These are phyloP conservation scores for Drosophila truncata DNA, from an alignment of 1,140 invertebrate genomes.

Conservation along the genomic window DNA sequence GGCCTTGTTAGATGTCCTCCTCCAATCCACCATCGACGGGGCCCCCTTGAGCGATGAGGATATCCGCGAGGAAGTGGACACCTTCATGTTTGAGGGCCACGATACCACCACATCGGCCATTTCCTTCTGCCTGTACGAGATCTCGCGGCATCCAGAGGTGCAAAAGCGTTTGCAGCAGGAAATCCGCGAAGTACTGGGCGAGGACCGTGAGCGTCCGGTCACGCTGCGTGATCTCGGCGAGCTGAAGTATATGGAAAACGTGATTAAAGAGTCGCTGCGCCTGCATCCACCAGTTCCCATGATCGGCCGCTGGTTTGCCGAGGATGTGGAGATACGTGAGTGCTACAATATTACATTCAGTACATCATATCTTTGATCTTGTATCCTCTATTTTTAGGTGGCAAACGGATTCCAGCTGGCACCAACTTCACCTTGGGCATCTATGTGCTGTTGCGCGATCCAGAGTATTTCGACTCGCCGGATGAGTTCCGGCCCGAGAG, in stretches of 20 bases:
- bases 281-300: constrained; percentile 90
- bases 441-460: constrained; percentile 86
- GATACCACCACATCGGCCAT: constrained; percentile 89
- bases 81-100: constrained; percentile 92
- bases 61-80: constrained; percentile 91
- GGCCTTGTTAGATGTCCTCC: constrained; percentile 92
- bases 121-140: constrained; percentile 86
- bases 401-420: constrained; percentile 83
- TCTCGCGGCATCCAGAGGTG: constrained; percentile 87
- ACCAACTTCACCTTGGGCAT: constrained; percentile 83
- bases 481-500: constrained; percentile 88
- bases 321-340: constrained; percentile 85
- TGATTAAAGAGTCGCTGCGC: constrained; percentile 88
- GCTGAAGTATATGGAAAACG: constrained; percentile 86
- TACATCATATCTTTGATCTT: too few species aligned
- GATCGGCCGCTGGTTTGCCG: constrained; percentile 87
- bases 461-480: constrained; percentile 87
- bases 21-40: constrained; percentile 88
- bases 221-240: constrained; percentile 46
- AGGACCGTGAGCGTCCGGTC: constrained; percentile 26
- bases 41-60: constrained; percentile 88
- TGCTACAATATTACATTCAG: neutral
- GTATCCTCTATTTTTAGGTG: constrained; percentile 36
- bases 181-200: constrained; percentile 86
- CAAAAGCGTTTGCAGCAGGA: constrained; percentile 88